These are phyloP conservation scores for Heteromormyrus szaboi DNA, from an alignment of 2,797 vertebrate species.

Conservation along the genomic window DNA sequence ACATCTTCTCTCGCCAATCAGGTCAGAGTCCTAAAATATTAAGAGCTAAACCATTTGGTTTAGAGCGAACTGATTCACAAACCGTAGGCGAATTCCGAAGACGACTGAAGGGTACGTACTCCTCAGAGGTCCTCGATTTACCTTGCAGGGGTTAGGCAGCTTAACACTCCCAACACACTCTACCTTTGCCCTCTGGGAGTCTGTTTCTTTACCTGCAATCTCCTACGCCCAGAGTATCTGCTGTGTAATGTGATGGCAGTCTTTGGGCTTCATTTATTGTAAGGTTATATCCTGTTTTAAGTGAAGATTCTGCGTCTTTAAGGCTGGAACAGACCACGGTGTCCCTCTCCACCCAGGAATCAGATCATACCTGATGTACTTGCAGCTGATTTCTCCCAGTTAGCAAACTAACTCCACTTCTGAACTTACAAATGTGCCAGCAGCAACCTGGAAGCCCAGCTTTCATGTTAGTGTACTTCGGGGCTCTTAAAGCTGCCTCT, in stretches of 20 bases:
- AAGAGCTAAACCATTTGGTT: conserved; percentile 96
- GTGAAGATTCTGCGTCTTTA: not conserved
- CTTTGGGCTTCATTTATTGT: not conserved
- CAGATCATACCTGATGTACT: not conserved
- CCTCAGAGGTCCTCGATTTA: conserved; percentile 34
- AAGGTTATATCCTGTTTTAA: not conserved
- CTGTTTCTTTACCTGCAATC: conserved; percentile 4
- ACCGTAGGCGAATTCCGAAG: conserved; percentile 97
- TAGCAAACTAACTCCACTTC: not conserved
- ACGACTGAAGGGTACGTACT: conserved; percentile 98
- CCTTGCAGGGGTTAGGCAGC: not conserved
- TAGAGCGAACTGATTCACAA: conserved; percentile 99
- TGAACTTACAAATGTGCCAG: not conserved
- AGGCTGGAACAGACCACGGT: not conserved
- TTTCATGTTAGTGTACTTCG: not conserved
- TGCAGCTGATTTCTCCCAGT: not conserved
- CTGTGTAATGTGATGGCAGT: not conserved
- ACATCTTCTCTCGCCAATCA: conserved; percentile 92
- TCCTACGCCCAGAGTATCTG: not conserved
- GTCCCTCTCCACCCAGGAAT: not conserved
- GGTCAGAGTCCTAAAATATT: conserved; percentile 99
- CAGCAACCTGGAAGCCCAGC: not conserved
- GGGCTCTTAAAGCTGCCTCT: not conserved
- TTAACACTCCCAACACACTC: not conserved
- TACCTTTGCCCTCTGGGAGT: not conserved